A percentile compares a stretch with the other conserved stretches of the same genome.
phyloP scores from a whole-genome alignment of 1,140 invertebrate genomes.

The Formica selysi region DNA sequence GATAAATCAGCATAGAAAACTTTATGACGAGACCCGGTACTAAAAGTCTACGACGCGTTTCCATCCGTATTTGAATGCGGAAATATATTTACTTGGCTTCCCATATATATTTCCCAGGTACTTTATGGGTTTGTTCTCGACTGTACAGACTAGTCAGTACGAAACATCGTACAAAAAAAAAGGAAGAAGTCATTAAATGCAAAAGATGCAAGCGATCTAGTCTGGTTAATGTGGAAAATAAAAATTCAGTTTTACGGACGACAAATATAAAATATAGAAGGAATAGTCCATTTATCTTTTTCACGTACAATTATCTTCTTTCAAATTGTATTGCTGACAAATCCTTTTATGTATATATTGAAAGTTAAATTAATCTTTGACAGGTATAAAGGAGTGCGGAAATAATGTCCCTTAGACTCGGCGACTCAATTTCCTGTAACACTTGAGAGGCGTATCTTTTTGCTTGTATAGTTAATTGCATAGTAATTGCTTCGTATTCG shows the following conservation, averaged over 20 bases:
- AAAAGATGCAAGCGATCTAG: too few species aligned
- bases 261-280: too few species aligned
- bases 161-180: too few species aligned
- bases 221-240: too few species aligned
- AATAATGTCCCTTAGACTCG: background rate
- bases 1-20: slow-evolving; percentile 33
- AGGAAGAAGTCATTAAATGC: too few species aligned
- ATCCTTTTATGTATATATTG: too few species aligned
- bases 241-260: too few species aligned
- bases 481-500: background rate
- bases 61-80: slow-evolving; percentile 7
- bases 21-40: slow-evolving; percentile 25
- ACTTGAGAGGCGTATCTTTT: background rate
- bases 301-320: background rate
- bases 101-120: background rate
- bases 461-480: background rate
- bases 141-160: background rate
- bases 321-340: background rate
- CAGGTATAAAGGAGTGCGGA: background rate
- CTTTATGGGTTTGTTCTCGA: background rate
- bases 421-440: background rate
- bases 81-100: too few species aligned
- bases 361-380: slow-evolving; percentile 26
- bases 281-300: background rate
- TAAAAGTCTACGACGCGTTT: background rate